A percentile compares a stretch with the other conserved stretches of the same genome.
These are phyloP conservation scores for Tethya wilhelma DNA, from an alignment of 37 sponge, comb jelly and placozoan species.

Conservation along the genomic window DNA sequence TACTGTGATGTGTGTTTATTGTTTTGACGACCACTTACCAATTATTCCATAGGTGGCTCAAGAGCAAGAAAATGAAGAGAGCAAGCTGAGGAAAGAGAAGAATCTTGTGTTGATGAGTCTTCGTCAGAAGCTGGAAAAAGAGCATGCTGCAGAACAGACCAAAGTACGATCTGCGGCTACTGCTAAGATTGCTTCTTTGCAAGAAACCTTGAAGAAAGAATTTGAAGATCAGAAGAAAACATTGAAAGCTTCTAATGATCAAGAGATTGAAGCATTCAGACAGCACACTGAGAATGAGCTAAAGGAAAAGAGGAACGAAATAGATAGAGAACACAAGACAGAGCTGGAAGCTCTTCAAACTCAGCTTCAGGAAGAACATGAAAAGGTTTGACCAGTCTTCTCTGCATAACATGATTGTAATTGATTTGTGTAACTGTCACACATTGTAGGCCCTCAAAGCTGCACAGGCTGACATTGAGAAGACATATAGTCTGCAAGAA, in stretches of 20 bases:
- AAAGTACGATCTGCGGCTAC: background rate
- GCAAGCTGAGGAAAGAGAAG: conserved; percentile 8
- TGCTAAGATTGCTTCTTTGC: conserved; percentile 7
- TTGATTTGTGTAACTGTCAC: background rate
- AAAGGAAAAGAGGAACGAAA: conserved; percentile 6
- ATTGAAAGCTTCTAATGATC: background rate
- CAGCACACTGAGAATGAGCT: conserved; percentile 19
- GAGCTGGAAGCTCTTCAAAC: conserved; percentile 4
- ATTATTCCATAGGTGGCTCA: background rate
- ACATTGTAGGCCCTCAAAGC: background rate
- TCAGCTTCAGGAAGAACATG: conserved; percentile 4
- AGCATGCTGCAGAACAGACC: conserved; percentile 16
- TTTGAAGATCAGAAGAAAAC: background rate
- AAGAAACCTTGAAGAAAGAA: conserved; percentile 12
- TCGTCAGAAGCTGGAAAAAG: conserved; percentile 9
- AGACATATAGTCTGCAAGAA: background rate
- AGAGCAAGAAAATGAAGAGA: conserved; percentile 43
- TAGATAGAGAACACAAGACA: conserved; percentile 5
- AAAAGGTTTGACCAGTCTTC: background rate
- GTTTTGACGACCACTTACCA: background rate
- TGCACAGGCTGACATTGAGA: conserved; percentile 11
- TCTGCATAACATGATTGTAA: background rate
- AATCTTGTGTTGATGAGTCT: conserved; percentile 8
- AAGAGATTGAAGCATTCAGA: conserved; percentile 14
- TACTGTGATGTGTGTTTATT: background rate